These are phyloP conservation scores for Mamestra configurata DNA, from an alignment of 1,140 invertebrate species.

Conservation along the genomic window DNA sequence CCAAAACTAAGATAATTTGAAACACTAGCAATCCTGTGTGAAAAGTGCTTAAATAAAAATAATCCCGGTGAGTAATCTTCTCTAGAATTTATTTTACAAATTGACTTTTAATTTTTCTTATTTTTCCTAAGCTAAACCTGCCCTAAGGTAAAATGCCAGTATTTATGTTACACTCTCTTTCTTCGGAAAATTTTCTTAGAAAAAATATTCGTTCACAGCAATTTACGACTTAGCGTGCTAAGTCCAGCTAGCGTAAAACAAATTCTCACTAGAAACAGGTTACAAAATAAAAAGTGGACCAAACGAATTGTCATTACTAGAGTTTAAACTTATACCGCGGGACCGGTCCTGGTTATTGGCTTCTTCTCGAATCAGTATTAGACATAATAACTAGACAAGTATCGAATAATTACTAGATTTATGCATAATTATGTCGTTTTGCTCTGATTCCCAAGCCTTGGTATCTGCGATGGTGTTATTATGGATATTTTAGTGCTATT, in stretches of 20 bases:
- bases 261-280: neutral
- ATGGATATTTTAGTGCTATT: conserved; percentile 13
- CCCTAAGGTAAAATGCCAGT: too few relatives aligned
- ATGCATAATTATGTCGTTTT: conserved; percentile 29
- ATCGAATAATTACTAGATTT: neutral
- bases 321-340: neutral
- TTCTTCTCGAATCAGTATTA: neutral
- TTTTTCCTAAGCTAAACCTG: too few relatives aligned
- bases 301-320: conserved; percentile 10
- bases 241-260: neutral
- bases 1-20: too few relatives aligned
- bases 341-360: conserved; percentile 2
- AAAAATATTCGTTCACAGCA: neutral
- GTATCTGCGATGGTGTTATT: conserved; percentile 2
- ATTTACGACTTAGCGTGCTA: conserved; percentile 15
- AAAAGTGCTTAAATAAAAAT: too few relatives aligned
- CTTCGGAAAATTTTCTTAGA: neutral
- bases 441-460: conserved; percentile 19
- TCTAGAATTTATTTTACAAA: too few relatives aligned
- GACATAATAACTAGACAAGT: neutral
- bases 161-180: too few relatives aligned
- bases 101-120: too few relatives aligned
- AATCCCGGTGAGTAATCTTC: too few relatives aligned
- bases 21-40: too few relatives aligned
- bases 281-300: neutral